phyloP scores from a whole-genome alignment of 2,888 invertebrate genomes.

The Harpalus rubripes region DNA sequence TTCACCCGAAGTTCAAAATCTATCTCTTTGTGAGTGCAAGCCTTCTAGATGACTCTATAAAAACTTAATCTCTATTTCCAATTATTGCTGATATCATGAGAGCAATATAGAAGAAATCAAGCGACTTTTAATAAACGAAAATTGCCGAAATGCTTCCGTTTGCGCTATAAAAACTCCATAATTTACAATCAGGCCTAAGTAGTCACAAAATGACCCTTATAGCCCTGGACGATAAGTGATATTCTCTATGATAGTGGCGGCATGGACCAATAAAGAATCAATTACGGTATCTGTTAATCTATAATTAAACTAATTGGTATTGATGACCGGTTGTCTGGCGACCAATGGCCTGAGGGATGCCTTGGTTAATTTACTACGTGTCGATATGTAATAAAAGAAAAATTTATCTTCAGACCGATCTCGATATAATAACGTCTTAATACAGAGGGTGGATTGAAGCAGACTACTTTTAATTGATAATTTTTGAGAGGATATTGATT shows the following conservation, averaged over 20 bases:
- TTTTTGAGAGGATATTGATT: conserved; percentile 24
- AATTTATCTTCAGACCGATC: conserved; percentile 56
- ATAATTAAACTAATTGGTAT: conserved; percentile 74
- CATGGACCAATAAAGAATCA: conserved; percentile 73
- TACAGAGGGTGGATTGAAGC: not conserved
- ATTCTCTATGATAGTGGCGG: conserved; percentile 25
- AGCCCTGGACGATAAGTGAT: not conserved
- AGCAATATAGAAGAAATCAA: conserved; percentile 61
- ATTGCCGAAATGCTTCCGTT: conserved; percentile 65
- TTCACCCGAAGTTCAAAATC: not conserved
- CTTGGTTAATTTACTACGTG: conserved; percentile 61
- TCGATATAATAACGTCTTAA: conserved; percentile 60
- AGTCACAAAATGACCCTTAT: conserved; percentile 4
- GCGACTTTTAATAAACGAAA: conserved; percentile 63
- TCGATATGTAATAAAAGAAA: conserved; percentile 62
- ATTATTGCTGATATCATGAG: conserved; percentile 52
- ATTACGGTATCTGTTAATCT: conserved; percentile 72
- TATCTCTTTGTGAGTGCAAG: not conserved
- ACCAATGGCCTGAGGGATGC: conserved; percentile 54
- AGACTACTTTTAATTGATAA: conserved; percentile 32
- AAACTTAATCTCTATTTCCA: conserved; percentile 54
- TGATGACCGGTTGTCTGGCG: conserved; percentile 70
- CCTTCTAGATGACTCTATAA: conserved; percentile 41
- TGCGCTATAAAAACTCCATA: conserved; percentile 59
- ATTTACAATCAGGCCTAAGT: conserved; percentile 46